Evolutionary conservation across 2,113 vertebrate species (phyloP).

Genomic region (Rafetus swinhoei): DNA sequence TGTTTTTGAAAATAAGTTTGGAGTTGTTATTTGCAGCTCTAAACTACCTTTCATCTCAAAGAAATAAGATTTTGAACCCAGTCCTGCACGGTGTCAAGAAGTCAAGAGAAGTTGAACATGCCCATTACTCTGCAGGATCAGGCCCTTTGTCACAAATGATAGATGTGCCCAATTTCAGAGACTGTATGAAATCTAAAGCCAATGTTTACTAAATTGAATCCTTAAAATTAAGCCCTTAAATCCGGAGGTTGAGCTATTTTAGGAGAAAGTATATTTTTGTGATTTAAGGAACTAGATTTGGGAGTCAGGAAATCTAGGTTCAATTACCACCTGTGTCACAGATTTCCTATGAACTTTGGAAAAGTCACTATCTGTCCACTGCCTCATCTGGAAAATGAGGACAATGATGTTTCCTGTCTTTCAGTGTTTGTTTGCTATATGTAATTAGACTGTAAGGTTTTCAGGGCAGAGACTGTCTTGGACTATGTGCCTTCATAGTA

Average conservation of each 20-base stretch:
- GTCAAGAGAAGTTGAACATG: background rate
- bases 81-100: background rate
- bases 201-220: background rate
- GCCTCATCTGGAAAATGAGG: background rate
- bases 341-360: background rate
- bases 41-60: background rate
- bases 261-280: background rate
- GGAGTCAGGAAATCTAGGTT: background rate
- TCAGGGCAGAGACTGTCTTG: background rate
- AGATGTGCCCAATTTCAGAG: background rate
- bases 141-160: background rate
- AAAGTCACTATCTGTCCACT: background rate
- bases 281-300: no score
- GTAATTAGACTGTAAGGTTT: background rate
- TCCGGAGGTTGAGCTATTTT: background rate
- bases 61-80: background rate
- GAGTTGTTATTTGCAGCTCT: background rate
- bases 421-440: background rate
- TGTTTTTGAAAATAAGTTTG: background rate
- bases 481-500: background rate
- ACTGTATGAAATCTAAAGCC: background rate
- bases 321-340: background rate
- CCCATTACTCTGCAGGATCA: background rate
- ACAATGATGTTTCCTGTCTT: background rate
- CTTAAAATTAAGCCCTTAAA: background rate